Percentiles rank a stretch among this genome's conserved stretches.
These are phyloP conservation scores for Rhineura floridana DNA, from an alignment of 2,113 vertebrate genomes.

Conservation along the genomic window DNA sequence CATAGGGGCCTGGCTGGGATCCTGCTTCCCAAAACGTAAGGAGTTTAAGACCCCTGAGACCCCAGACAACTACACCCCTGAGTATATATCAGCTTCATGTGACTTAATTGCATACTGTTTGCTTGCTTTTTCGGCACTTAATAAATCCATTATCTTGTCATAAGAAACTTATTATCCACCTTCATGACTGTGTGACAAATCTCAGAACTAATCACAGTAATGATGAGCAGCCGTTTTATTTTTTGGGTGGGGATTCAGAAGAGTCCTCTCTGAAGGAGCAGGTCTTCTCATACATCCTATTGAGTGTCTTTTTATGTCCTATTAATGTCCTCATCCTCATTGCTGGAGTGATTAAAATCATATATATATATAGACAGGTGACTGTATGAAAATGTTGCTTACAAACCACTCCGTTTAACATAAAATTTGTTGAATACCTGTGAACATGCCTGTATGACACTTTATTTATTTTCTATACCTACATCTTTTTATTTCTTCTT, in stretches of 20 bases:
- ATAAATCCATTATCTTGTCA: neutral
- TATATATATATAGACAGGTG: neutral
- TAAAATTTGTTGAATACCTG: neutral
- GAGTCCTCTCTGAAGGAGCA: neutral
- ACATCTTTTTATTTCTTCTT: conserved; percentile 48
- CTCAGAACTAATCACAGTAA: conserved; percentile 43
- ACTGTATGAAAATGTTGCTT: neutral
- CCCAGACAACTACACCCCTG: too few relatives aligned
- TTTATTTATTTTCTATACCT: conserved; percentile 46
- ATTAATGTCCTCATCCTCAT: neutral
- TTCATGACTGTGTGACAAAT: conserved; percentile 10
- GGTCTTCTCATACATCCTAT: neutral
- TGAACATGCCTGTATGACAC: conserved; percentile 8
- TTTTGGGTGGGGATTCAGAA: neutral
- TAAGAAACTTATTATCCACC: neutral
- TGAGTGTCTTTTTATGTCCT: neutral
- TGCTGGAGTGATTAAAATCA: neutral
- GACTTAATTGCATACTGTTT: neutral
- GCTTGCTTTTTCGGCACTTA: neutral
- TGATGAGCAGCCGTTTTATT: conserved; percentile 19
- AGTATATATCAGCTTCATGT: neutral
- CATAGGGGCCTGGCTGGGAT: too few relatives aligned
- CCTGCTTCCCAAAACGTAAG: too few relatives aligned
- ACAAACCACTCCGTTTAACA: neutral
- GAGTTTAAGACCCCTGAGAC: too few relatives aligned